Conservation (phyloP, 2,888 invertebrate species). For the Malthinus flaveolus region DNA sequence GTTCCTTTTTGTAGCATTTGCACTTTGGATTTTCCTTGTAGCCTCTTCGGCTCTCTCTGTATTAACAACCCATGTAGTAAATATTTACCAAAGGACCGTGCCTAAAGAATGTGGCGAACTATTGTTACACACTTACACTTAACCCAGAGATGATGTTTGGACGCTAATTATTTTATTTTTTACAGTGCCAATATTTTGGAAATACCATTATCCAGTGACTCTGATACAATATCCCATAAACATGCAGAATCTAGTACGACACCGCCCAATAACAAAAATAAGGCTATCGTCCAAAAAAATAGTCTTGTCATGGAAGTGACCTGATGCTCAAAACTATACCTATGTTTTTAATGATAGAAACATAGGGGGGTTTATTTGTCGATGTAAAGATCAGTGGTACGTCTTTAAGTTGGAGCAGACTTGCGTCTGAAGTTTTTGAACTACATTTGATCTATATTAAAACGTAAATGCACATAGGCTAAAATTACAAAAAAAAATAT, state of each 20-base stretch:
- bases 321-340: conserved; percentile 56
- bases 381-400: conserved; percentile 30
- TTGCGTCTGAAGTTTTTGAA: conserved; percentile 15
- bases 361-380: conserved; percentile 29
- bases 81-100: no score
- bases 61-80: no score
- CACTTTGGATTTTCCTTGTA: no score
- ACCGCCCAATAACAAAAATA: conserved; percentile 48
- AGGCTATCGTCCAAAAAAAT: conserved; percentile 59
- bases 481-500: conserved; percentile 6
- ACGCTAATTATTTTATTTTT: conserved; percentile 7
- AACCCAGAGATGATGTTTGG: no score
- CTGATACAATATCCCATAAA: conserved; percentile 44
- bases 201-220: conserved; percentile 50
- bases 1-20: no score
- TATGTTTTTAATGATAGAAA: conserved; percentile 30
- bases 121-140: no score
- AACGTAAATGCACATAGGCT: not conserved
- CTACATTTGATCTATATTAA: conserved; percentile 31
- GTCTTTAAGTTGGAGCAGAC: conserved; percentile 28
- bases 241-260: conserved; percentile 42
- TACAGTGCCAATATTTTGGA: conserved; percentile 55
- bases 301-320: conserved; percentile 65
- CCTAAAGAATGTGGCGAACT: no score
- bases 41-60: no score